Percentiles rank a stretch among this genome's conserved stretches.
phyloP scores from a whole-genome alignment of 2,888 invertebrate genomes.

The Aphrophora alni region DNA sequence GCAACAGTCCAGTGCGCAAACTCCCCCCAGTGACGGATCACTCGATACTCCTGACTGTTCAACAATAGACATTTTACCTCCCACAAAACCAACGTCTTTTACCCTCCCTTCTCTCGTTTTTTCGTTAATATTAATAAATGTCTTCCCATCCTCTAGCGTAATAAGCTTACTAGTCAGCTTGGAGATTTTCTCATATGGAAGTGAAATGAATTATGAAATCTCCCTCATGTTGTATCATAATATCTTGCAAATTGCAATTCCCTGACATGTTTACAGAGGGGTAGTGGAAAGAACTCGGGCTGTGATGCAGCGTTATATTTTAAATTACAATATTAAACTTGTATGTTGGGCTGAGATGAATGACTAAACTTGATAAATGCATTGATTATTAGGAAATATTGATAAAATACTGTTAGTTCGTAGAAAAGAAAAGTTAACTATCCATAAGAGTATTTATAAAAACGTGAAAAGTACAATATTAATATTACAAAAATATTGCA shows the following conservation, averaged over 20 bases:
- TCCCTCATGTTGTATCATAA: not conserved
- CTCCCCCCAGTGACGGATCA: not conserved
- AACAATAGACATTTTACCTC: slow-evolving; percentile 9
- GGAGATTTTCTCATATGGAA: not conserved
- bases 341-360: no score
- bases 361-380: no score
- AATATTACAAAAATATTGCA: no score
- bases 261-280: not conserved
- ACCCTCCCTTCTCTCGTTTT: not conserved
- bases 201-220: not conserved
- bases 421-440: no score
- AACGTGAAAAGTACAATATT: no score
- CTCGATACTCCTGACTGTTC: not conserved
- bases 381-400: no score
- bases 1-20: not conserved
- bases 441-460: no score
- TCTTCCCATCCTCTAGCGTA: not conserved
- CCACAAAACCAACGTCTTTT: slow-evolving; percentile 6
- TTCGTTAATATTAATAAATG: slow-evolving; percentile 2
- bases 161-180: not conserved
- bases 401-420: no score
- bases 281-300: not conserved
- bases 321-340: no score
- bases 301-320: not conserved
- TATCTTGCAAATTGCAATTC: not conserved